These are phyloP conservation scores for Elgaria multicarinata DNA, from an alignment of 2,113 vertebrate species.

Conservation along the genomic window DNA sequence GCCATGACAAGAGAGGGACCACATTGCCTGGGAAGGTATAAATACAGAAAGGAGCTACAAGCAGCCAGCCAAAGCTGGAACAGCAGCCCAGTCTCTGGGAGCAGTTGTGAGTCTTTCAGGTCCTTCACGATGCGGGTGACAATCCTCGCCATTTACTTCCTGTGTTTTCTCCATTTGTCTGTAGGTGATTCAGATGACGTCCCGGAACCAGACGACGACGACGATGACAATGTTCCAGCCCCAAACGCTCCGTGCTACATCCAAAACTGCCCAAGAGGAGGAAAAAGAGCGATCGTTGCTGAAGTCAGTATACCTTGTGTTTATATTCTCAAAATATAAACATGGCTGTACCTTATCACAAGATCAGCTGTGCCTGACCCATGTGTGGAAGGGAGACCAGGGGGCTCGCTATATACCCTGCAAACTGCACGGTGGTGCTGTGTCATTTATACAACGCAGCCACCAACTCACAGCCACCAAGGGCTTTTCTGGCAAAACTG, in stretches of 20 bases:
- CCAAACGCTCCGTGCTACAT: constrained; percentile 95
- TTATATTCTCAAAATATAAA: neutral
- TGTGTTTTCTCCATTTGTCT: neutral
- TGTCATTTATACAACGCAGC: too few species aligned
- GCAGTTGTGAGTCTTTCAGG: neutral
- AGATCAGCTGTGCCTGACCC: too few species aligned
- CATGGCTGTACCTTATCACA: too few species aligned
- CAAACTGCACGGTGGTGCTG: too few species aligned
- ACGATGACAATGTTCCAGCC: too few species aligned
- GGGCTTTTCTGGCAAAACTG: too few species aligned
- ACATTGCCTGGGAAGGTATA: neutral
- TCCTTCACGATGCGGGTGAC: neutral
- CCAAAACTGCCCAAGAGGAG: constrained; percentile 93
- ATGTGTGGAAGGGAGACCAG: too few species aligned
- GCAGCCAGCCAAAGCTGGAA: neutral
- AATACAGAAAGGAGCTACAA: neutral
- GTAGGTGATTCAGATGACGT: neutral
- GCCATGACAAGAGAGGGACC: neutral
- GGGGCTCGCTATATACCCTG: too few species aligned
- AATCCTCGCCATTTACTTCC: neutral
- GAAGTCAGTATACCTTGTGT: neutral
- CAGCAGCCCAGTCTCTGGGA: neutral
- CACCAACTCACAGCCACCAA: too few species aligned
- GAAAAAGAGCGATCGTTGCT: constrained; percentile 71
- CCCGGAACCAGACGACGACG: too few species aligned